Evolutionary conservation across 1,140 invertebrate species (phyloP).

Genomic region (Matsumurasca onukii): DNA sequence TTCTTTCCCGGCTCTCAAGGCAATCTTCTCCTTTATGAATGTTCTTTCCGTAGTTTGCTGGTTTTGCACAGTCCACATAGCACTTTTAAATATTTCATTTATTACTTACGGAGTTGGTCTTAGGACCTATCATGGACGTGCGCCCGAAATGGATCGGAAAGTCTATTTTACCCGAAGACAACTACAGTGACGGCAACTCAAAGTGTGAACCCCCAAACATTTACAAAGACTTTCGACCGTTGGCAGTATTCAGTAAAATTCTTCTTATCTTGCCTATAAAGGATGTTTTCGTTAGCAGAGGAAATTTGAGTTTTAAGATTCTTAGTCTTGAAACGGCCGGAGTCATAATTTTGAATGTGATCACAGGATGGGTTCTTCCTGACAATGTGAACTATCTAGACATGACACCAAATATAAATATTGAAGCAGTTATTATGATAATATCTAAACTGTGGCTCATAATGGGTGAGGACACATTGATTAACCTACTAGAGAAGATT

Average conservation of each 20-base stretch:
- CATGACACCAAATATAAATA: background rate
- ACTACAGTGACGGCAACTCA: no score
- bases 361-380: background rate
- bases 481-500: background rate
- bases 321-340: background rate
- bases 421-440: background rate
- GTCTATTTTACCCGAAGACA: no score
- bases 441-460: background rate
- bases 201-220: background rate
- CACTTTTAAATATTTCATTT: no score
- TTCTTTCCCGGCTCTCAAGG: no score
- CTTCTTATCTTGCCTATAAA: background rate
- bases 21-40: no score
- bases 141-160: no score
- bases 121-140: no score
- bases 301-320: background rate
- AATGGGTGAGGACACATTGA: background rate
- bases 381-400: background rate
- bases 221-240: background rate
- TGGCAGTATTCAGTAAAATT: background rate
- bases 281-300: background rate
- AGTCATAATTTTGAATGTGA: background rate
- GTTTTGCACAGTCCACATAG: no score
- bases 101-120: no score
- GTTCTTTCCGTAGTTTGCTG: no score